Evolutionary conservation across 2,888 invertebrate genomes (phyloP), one percentile per base, ranked within the genome.

Genomic region (Orchestes rusci): DNA sequence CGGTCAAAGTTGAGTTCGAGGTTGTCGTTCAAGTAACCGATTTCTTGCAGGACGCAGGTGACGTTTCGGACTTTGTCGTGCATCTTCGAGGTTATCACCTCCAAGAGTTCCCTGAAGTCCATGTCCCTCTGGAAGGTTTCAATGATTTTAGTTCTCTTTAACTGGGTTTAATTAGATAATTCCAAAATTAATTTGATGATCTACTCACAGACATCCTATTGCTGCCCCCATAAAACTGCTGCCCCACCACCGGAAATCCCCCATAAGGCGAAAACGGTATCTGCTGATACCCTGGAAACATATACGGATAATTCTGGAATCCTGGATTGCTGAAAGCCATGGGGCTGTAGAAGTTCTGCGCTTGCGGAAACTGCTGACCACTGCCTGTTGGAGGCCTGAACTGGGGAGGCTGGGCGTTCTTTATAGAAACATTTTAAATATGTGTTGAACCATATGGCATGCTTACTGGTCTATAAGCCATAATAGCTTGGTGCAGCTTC

Each of bases 11-110:
- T 79, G 1, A 81, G 81, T 56, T 81, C 80, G 55, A 80, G 66
- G 60, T 77, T 77, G 51, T 74, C 69, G 52, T 81, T 79, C 55
- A 82, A 70, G 65, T 81, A 82, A 39, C 80, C 80, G 1, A 82
- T 70, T 59, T 82, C 80, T 59, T 81, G 80, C 80, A 82, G 80
- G 27, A 82, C 79, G 61, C 82, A 82, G 1, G 81, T 81, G 16
- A 80, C 75, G 65, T 82, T 82, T 51, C 71, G 68, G 2, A 74
- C 71, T 54, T 73, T 73, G 2, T 72, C 73, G 13, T 70, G 69
- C 40, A 73, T 67, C 8, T 72, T 67, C 1, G 74, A 70, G 3
- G 76, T 73, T 55, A 79, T 66, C 8, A 75, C 64, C 50, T 80
- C 80, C 20, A 80, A 62, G 32, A 77, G 78, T n/a, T 74, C 73